phyloP scores from a whole-genome alignment of 2,888 invertebrate genomes.

The Xestoiulus laeticollis region DNA sequence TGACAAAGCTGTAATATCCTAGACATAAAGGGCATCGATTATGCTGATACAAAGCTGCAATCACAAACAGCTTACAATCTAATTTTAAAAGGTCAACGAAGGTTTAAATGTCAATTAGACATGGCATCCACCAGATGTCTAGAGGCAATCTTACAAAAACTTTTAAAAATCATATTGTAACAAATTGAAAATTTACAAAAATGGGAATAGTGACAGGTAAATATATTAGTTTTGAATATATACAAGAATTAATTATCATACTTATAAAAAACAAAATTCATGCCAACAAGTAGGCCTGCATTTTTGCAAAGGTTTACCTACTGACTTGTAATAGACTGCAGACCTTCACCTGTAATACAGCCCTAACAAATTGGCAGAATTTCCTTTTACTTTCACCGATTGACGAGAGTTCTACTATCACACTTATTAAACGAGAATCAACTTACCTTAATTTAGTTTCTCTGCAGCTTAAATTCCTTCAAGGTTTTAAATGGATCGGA shows the following conservation, averaged over 20 bases:
- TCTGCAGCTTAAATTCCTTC: background rate
- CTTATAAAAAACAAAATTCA: background rate
- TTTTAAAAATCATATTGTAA: background rate
- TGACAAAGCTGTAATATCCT: background rate
- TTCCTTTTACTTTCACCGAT: background rate
- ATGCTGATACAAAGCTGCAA: background rate
- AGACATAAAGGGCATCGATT: background rate
- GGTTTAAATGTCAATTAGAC: background rate
- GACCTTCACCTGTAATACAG: background rate
- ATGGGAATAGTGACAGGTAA: background rate
- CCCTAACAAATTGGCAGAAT: background rate
- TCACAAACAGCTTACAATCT: background rate
- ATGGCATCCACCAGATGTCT: background rate
- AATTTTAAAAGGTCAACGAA: background rate
- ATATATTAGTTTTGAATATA: too few species aligned
- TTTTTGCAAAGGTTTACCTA: background rate
- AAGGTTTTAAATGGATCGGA: background rate
- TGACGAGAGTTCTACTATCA: background rate
- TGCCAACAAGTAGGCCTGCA: slow-evolving; percentile 6
- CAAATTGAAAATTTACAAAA: background rate
- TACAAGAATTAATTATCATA: background rate
- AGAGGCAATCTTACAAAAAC: background rate
- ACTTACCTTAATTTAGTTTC: background rate
- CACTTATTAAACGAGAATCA: background rate
- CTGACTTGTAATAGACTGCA: background rate